Base-by-base conservation (phyloP, 2,888 invertebrate species). In the Zele albiditarsus region DNA sequence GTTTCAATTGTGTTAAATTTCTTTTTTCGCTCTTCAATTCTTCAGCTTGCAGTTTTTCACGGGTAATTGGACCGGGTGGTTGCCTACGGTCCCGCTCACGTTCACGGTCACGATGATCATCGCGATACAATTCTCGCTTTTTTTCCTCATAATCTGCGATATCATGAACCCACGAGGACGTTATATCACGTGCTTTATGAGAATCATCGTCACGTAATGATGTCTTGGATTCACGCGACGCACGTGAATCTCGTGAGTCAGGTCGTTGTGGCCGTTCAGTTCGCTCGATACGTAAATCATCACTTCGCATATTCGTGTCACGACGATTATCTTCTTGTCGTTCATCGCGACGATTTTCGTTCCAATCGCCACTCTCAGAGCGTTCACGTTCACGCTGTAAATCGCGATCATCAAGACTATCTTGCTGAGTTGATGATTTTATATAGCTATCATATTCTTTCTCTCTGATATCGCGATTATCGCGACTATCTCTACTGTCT, bases 1-100 rank as follows among this genome's bases (percentile, higher is more conserved):
- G 90, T 80, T 91, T 92, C 77, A 91, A 80, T 78, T 91, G 91
- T 3, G 91, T 91, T 74, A 92, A 85, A 79, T 88, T 90, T 25
- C 91, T 87, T 77, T 91, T 91, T 77, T 91, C 91, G 38, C 84
- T 88, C 78, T 90, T 89, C 58, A 90, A 81, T 84, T 92, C 92
- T 57, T 92, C 92, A 0, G 92, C 92, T 27, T 93, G 89, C 23
- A 93, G 89, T 80, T 92, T 91, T 73, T 93, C 93, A 77, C 92
- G 90, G 0, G 92, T 92, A 12, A 92, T 92, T 1, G 93, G 92
- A 23, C 92, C 92, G 0, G 92, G 92, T n/a, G 92, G 91, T 77
- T 90, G 89, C 71, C 91, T 88, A 67, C 79, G 77, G 5, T 78
- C 69, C 28, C 86, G 84, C 20, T 88, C 86, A 31, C 90, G 84